Evolutionary conservation across 1,140 invertebrate species (phyloP), one percentile per base, ranked within the genome.

Genomic region (Belonocnema kinseyi): DNA sequence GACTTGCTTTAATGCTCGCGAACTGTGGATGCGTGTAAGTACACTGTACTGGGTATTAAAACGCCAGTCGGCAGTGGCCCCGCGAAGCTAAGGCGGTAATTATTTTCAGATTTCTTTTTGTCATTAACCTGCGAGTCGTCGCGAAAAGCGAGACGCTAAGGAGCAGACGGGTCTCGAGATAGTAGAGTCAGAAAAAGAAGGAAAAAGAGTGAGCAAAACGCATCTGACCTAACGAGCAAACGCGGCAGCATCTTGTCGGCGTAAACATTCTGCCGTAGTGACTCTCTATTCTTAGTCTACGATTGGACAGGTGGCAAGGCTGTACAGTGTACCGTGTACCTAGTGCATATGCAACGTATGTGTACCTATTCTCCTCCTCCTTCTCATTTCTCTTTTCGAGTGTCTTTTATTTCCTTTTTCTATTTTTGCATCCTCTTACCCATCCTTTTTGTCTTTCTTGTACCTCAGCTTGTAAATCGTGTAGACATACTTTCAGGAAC

Each of bases 271-370:
- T 73, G 58, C 72, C 79, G 78, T 76, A 75, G 79, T 85, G 78
- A 82, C 82, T 76, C 84, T 88, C 88, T 88, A 88, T 88, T 87
- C 87, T 82, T 85, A 87, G 86, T 83, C 83, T 83, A 85, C 79
- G 86, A 88, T 89, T 82, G 82, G 87, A 89, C 87, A 88, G 88
- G 86, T 89, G 88, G 88, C 78, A 82, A 87, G 83, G 76, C 82
- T 70, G 78, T 79, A n/a, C 16, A n/a, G 11, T 19, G 53, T 56
- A n/a, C 16, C 8, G 11, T 10, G 53, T 56, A 72, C 50, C n/a
- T 72, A 72, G 50, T 33, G 51, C 50, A 51, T 72, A 51, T 51
- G 74, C 76, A 78, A 51, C 73, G 61, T 52, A 77, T 56, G 19
- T 72, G 71, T 56, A 61, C 75, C 21, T 52, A 19, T 40, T 73